phyloP scores from a whole-genome alignment of 2,113 vertebrate species.

The Gila orcuttii region DNA sequence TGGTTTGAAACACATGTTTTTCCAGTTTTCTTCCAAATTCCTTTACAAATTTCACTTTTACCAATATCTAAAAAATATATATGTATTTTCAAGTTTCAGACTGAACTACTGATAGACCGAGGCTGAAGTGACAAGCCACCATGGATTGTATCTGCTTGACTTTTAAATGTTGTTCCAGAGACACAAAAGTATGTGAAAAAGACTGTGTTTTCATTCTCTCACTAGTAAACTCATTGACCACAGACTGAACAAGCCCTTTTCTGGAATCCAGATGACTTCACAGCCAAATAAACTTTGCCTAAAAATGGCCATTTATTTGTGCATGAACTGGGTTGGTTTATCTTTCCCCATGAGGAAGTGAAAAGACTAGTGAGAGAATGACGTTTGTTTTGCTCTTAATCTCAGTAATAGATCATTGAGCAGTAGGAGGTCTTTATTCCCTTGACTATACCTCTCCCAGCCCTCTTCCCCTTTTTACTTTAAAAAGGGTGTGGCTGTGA shows the following conservation, averaged over 20 bases:
- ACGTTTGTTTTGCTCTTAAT: slow-evolving; percentile 4
- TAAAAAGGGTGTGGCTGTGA: slow-evolving; percentile 3
- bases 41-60: not conserved
- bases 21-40: not conserved
- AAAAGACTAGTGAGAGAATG: slow-evolving; percentile 29
- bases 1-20: not conserved
- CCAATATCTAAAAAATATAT: no score
- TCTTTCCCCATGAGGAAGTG: slow-evolving; percentile 7
- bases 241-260: slow-evolving; percentile 23
- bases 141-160: slow-evolving; percentile 2
- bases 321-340: not conserved
- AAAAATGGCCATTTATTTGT: slow-evolving; percentile 42
- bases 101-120: not conserved
- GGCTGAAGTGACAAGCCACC: slow-evolving; percentile 1
- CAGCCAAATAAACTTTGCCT: slow-evolving; percentile 39
- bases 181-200: not conserved
- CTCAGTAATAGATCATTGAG: not conserved
- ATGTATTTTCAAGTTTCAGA: not conserved
- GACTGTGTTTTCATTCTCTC: not conserved
- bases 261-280: slow-evolving; percentile 58
- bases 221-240: not conserved
- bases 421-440: slow-evolving; percentile 23
- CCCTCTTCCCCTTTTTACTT: slow-evolving; percentile 27
- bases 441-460: not conserved
- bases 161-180: slow-evolving; percentile 1